Base-by-base conservation (phyloP, 2,888 invertebrate species). In the Ferdinandea cuprea region DNA sequence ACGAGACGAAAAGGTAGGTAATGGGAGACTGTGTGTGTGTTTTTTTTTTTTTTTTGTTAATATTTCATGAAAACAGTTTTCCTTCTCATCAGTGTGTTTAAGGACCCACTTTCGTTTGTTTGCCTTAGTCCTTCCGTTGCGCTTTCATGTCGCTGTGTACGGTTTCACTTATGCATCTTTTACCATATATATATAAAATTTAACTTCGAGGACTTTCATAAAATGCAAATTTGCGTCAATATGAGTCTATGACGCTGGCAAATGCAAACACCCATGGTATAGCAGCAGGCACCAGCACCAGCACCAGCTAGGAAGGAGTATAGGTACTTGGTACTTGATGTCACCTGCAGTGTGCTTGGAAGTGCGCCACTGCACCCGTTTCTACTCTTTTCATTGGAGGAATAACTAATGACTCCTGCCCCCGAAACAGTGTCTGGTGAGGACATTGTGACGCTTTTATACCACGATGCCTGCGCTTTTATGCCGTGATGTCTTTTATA, bases 71-170 rank as follows among this genome's bases (percentile, higher is more conserved):
- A 83, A 78, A 83, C 72, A 78, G 83, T 83, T 78, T 78, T 83
- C 56, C 78, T 56, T 83, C 78, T 83, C 83, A 83, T 83, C 83
- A 83, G 83, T 73, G 72, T 83, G 78, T 78, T 76, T 83, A 83
- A 83, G 83, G 78, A 73, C 83, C 83, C 83, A 83, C 83, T 83
- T 78, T 83, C 78, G 68, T 78, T 78, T 83, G 83, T 78, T 78
- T 78, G 83, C 78, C 52, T 44, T 63, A 73, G 83, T 73, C 73
- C 83, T 83, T 78, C 72, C 32, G 61, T 73, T 68, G 78, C 72
- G 72, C 78, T 83, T 78, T 78, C 46, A 78, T 58, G 61, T 61
- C 59, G 44, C 63, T 83, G 83, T 83, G 77, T 78, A 83, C 83
- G 72, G 78, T 83, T 78, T 83, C 83, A 83, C 78, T 83, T 83